Evolutionary conservation across 2,113 vertebrate genomes (phyloP).

Genomic region (Neolamprologus longior): DNA sequence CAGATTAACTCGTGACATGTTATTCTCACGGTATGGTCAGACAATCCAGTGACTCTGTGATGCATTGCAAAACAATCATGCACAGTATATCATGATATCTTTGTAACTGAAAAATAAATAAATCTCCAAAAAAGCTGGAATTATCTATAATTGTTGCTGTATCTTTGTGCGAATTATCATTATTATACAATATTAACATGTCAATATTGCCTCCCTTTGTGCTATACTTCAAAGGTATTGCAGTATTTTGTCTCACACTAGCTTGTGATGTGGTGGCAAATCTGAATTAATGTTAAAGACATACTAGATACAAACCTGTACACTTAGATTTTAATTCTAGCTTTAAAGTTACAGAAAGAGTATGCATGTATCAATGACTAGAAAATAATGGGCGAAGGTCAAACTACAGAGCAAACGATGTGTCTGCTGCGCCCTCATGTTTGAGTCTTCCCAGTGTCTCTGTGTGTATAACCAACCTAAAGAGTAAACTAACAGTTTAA

Average conservation of each 20-base stretch:
- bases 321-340: neutral
- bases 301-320: neutral
- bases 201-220: neutral
- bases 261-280: neutral
- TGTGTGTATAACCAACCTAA: neutral
- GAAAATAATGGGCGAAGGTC: neutral
- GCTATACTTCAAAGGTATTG: neutral
- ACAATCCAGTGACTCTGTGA: neutral
- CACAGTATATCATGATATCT: neutral
- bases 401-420: neutral
- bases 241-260: neutral
- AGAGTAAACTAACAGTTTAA: neutral
- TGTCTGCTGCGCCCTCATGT: neutral
- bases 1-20: neutral
- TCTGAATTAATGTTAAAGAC: neutral
- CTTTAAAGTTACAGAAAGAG: neutral
- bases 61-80: neutral
- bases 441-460: neutral
- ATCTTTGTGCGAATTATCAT: fast-evolving
- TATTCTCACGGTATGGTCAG: neutral
- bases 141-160: fast-evolving
- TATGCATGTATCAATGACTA: neutral
- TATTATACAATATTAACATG: neutral
- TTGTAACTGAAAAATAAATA: neutral
- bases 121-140: neutral